Evolutionary conservation across 2,888 invertebrate genomes (phyloP), one percentile per base, ranked within the genome.

Genomic region (Dimorphilus gyrociliatus): DNA sequence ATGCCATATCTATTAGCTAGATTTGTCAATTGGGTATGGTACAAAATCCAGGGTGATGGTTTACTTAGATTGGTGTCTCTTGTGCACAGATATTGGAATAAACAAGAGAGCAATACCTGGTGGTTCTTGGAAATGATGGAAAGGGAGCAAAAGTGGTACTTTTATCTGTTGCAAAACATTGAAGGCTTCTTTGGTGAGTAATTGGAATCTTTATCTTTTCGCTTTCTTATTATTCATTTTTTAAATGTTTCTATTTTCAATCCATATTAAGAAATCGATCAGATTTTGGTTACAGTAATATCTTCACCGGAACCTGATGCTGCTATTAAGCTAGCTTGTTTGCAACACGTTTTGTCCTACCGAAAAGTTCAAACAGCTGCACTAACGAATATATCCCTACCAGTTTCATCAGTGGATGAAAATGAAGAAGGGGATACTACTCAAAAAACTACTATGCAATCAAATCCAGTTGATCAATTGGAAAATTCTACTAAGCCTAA

Each of bases 91-190:
- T 48, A 42, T 28, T 55, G 53, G 51, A 45, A 50, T 31, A 35
- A 48, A 27, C 54, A 56, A 38, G 52, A 54, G 30, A 54, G 52
- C 42, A 51, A 53, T 3, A 50, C 52, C 24, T 50, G 51, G 29
- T 56, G 56, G 55, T 30, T 53, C 25, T 37, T 55, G 13, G 35
- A 39, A 23, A 46, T 47, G 38, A 41, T 46, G 37, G 45, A 45
- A 29, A 31, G 30, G 7, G 25, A 32, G 3, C 41, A 45, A 21
- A 39, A 46, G 10, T 49, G 50, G 42, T 41, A 44, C 7, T 51
- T 54, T 37, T 51, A 45, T 30, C 39, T 55, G 6, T 45, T 47
- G 17, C 56, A 56, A 30, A 53, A 53, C 19, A 46, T 51, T 7
- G 44, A 51, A 47, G 55, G 55, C 51, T 36, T 16, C 41, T 40